Evolutionary conservation across 2,888 invertebrate genomes (phyloP).

Genomic region (Empis livida): DNA sequence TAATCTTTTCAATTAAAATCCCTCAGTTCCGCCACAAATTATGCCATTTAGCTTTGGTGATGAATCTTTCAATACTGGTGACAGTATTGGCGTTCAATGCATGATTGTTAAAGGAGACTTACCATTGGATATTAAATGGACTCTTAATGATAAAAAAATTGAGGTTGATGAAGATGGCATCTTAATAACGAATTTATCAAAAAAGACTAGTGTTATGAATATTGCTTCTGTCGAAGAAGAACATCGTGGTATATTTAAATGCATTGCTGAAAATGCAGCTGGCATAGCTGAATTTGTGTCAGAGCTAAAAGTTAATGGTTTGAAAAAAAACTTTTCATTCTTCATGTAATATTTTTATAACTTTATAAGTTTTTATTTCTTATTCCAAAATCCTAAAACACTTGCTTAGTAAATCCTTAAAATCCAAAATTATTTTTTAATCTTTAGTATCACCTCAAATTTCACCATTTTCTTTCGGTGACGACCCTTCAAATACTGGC

Average conservation of each 20-base stretch:
- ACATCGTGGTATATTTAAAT: slow-evolving; percentile 62
- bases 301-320: slow-evolving; percentile 60
- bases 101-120: slow-evolving; percentile 64
- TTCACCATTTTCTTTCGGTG: slow-evolving; percentile 56
- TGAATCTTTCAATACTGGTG: slow-evolving; percentile 54
- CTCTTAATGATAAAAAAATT: slow-evolving; percentile 37
- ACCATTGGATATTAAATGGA: slow-evolving; percentile 66
- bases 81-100: slow-evolving; percentile 55
- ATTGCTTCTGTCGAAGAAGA: slow-evolving; percentile 52
- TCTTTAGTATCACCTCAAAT: slow-evolving; percentile 53
- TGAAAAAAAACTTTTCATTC: neutral
- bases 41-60: slow-evolving; percentile 58
- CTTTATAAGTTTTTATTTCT: neutral
- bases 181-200: slow-evolving; percentile 41
- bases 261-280: slow-evolving; percentile 57
- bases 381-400: neutral
- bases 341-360: neutral
- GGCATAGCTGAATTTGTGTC: slow-evolving; percentile 54
- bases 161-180: slow-evolving; percentile 40
- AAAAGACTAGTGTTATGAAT: slow-evolving; percentile 50
- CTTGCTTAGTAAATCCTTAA: neutral
- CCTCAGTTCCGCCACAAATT: slow-evolving; percentile 54
- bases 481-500: slow-evolving; percentile 56
- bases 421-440: neutral
- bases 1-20: neutral